These are phyloP conservation scores for Prosopocoilus inquinatus DNA, from an alignment of 2,888 invertebrate species.

Conservation along the genomic window DNA sequence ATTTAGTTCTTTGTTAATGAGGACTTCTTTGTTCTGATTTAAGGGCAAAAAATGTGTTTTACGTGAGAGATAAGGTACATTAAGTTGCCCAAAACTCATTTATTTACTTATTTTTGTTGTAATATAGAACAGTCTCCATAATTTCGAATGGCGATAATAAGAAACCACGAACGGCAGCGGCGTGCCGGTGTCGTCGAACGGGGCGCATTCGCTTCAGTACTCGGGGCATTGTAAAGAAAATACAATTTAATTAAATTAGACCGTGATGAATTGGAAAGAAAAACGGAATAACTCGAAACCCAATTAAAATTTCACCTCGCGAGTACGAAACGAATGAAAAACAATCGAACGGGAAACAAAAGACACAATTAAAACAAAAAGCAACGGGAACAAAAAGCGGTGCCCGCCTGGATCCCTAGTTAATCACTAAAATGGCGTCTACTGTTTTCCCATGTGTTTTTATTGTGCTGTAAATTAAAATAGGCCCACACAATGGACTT, in stretches of 20 bases:
- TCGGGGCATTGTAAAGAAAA: conserved; percentile 14
- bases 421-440: conserved; percentile 55
- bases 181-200: too few species aligned
- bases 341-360: conserved; percentile 48
- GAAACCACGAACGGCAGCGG: too few species aligned
- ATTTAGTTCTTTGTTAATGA: too few species aligned
- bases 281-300: conserved; percentile 45
- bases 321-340: conserved; percentile 45
- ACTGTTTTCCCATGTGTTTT: conserved; percentile 56
- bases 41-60: too few species aligned
- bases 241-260: conserved; percentile 39
- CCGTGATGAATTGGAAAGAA: conserved; percentile 36
- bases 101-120: too few species aligned
- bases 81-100: too few species aligned
- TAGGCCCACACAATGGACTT: conserved; percentile 48
- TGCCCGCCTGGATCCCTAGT: conserved; percentile 51
- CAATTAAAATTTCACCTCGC: conserved; percentile 50
- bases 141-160: too few species aligned
- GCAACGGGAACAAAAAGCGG: conserved; percentile 49
- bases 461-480: conserved; percentile 55
- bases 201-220: conserved; percentile 5
- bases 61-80: too few species aligned
- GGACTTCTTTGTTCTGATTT: too few species aligned
- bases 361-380: conserved; percentile 52
- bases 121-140: too few species aligned